Base-by-base conservation (phyloP, 2,113 vertebrate species). In the Willisornis vidua region DNA sequence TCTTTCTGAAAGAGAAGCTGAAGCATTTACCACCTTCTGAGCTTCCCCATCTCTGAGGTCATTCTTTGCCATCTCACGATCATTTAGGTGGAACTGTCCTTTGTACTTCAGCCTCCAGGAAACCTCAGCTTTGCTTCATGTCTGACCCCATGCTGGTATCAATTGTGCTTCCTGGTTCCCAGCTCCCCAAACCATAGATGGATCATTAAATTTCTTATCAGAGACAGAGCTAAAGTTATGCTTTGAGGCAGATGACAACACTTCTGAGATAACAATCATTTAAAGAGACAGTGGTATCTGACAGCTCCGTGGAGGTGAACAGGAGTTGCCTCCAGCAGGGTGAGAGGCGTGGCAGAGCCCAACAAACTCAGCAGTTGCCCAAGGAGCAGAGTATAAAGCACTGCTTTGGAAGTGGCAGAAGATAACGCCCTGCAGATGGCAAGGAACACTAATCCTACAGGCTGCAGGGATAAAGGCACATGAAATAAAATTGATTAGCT, bases 261-360 rank as follows among this genome's bases (percentile, higher is more conserved):
- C 20, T 70, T 45, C 24, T 3, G 19, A 87, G 63, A 91, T 66
- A 92, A 67, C 0, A 3, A 89, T 93, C 89, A 76, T 86, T 73
- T 16, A 1, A 17, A 81, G 19, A 95, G 62, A 73, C 15, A 73
- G 66, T 11, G 33, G 51, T 62, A 55, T 29, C 65, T 74, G 72
- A 83, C 80, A 85, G 90, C 82, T 59, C 63, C 2, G 23, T 58
- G 67, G 25, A 87, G 63, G 1, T 59, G 63, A 89, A 77, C n/a
- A 85, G 29, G 92, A 46, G 54, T 66, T 55, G 91, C 81, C 90
- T 91, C 58, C 58, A 95, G 94, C 73, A 65, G 28, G 33, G 29
- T 83, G 91, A 85, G 13, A 65, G 82, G 78, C 10, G 3, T 33
- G 73, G 76, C 68, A 87, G 78, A 63, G 86, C 77, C 67, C 45